Evolutionary conservation across 2,113 vertebrate species (phyloP), one percentile per base, ranked within the genome.

Genomic region (Paratilapia polleni): DNA sequence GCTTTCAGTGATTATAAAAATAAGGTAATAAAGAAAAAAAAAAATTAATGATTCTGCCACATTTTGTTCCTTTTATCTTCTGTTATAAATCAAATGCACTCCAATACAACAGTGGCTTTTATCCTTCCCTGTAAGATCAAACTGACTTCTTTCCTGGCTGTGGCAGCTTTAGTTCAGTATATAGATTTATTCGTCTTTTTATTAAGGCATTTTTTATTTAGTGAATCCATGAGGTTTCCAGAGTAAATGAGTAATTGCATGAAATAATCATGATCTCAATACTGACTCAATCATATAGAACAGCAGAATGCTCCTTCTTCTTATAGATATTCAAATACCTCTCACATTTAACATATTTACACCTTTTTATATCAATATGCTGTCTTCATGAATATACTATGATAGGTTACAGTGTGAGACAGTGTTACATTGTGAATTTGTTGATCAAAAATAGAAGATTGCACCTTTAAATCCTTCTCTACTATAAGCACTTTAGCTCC

Each of bases 1-100:
- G 17, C 26, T 73, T 73, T 73, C 47, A 54, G 68, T 52, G 11
- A 73, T 73, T 73, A 31, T 73, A 52, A 52, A 73, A 14, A 26
- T n/a, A 52, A 2, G 17, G 17, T 73, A 52, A 52, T 49, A 43
- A 41, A 24, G 36, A 4, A 13, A 43, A 41, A 38, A 41, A 38
- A 64, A 63, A 20, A 8, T 36, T 17, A 11, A 61, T 19, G 38
- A 41, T 68, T 73, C 43, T 1, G 0, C 28, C 3, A 28, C 12
- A 73, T 52, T 52, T 52, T 52, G 52, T 17, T 52, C 2, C 0
- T 52, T 52, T 31, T 73, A 31, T 20, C 43, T 73, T 73, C 43
- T 73, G 12, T 73, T 13, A 52, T 52, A 52, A 49, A 52, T 73
- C 28, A 31, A 1, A 41, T 28, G 26, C 17, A 52, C 26, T n/a